Conservation (phyloP, 2,888 invertebrate genomes). For the Xestobium rufovillosum region DNA sequence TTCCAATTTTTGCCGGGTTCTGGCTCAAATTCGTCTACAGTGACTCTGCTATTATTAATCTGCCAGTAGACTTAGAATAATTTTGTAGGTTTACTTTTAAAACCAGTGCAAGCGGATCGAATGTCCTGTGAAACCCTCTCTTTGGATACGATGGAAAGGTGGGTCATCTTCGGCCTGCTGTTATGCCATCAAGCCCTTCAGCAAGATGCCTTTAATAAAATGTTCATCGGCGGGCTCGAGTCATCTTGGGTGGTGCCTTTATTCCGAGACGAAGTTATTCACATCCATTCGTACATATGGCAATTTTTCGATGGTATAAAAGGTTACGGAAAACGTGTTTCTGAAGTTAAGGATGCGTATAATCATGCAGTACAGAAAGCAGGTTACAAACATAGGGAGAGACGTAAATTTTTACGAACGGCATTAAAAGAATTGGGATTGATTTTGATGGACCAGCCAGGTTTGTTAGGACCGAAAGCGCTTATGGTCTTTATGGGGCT, state of each 20-base stretch:
- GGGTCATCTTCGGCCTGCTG: constrained; percentile 93
- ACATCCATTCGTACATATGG: constrained; percentile 89
- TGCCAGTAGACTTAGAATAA: no score
- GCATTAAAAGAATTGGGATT: constrained; percentile 91
- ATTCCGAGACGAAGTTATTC: constrained; percentile 95
- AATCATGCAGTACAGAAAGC: constrained; percentile 85
- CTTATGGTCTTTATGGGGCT: constrained; percentile 94
- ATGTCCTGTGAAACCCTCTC: constrained; percentile 98
- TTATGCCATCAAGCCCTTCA: constrained; percentile 84
- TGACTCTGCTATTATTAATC: no score
- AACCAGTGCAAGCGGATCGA: constrained; percentile 89
- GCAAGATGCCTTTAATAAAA: constrained; percentile 69
- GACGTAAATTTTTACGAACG: constrained; percentile 91
- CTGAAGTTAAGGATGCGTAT: constrained; percentile 94
- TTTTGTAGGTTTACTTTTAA: no score
- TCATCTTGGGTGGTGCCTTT: constrained; percentile 91
- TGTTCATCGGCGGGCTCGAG: constrained; percentile 89
- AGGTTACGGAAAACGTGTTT: constrained; percentile 84
- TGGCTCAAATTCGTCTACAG: no score
- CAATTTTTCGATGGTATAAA: constrained; percentile 92
- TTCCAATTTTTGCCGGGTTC: no score
- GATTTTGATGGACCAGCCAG: constrained; percentile 96
- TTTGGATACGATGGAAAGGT: constrained; percentile 89
- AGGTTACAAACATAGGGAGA: constrained; percentile 85
- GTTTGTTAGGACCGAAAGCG: constrained; percentile 94